These are phyloP conservation scores for Pectinophora gossypiella DNA, from an alignment of 1,140 invertebrate species.

Conservation along the genomic window DNA sequence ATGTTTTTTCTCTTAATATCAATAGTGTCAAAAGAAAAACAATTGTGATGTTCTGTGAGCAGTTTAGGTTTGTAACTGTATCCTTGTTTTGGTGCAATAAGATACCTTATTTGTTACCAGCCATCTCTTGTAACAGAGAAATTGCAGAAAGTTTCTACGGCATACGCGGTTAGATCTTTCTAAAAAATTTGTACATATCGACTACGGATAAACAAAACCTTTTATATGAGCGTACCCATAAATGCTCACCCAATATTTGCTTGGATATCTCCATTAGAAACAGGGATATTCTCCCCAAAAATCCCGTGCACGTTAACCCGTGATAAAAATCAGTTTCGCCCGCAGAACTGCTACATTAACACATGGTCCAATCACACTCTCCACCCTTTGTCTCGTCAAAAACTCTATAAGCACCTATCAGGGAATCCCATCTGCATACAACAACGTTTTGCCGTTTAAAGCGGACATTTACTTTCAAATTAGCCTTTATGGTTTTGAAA, in stretches of 20 bases:
- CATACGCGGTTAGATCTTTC: no score
- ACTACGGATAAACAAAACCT: no score
- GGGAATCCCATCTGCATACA: constrained; percentile 38
- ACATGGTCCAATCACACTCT: constrained; percentile 33
- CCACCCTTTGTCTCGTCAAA: constrained; percentile 58
- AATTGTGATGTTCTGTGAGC: no score
- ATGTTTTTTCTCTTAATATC: no score
- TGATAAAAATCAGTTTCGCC: constrained; percentile 28
- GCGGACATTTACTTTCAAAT: constrained; percentile 5
- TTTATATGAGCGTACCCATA: no score
- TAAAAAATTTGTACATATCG: no score
- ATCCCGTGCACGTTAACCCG: constrained; percentile 1
- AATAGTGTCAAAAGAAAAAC: no score
- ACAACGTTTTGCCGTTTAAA: constrained; percentile 7
- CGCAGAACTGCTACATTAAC: constrained; percentile 24
- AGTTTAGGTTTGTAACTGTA: no score
- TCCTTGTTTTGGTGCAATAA: no score
- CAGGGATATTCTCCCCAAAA: not conserved
- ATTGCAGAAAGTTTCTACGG: no score
- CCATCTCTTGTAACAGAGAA: no score
- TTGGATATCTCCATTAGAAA: not conserved
- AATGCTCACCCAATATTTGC: not conserved
- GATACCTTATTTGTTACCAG: no score
- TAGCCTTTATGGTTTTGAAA: not conserved
- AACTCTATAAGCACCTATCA: constrained; percentile 60